Evolutionary conservation across 2,888 invertebrate species (phyloP).

Genomic region (Rhingia rostrata): DNA sequence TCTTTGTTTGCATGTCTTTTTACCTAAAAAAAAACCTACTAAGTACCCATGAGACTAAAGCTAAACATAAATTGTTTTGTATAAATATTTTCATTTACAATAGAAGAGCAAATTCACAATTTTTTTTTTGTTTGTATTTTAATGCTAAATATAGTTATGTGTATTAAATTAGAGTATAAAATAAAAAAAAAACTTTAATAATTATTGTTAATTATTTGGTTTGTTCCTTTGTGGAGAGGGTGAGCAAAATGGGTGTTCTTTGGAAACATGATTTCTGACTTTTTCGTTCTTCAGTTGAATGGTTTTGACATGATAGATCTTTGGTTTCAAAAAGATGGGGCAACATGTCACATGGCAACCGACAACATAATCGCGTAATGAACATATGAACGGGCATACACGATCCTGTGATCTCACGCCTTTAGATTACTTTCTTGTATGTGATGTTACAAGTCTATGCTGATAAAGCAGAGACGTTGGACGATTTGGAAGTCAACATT

Average conservation of each 20-base stretch:
- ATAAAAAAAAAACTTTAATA: too few relatives aligned
- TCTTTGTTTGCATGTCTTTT: slow-evolving; percentile 37
- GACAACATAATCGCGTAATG: too few relatives aligned
- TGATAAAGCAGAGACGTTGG: too few relatives aligned
- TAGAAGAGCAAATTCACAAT: slow-evolving; percentile 40
- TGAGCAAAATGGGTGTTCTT: background rate
- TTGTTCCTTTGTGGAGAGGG: slow-evolving; percentile 6
- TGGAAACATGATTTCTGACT: background rate
- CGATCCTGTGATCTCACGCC: too few relatives aligned
- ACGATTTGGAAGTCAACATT: too few relatives aligned
- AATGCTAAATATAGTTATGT: slow-evolving; percentile 23
- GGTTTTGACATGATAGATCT: too few relatives aligned
- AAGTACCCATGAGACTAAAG: slow-evolving; percentile 58
- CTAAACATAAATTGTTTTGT: slow-evolving; percentile 44
- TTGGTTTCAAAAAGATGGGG: too few relatives aligned
- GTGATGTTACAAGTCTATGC: background rate
- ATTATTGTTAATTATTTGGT: slow-evolving; percentile 2
- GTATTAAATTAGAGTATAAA: slow-evolving; percentile 42
- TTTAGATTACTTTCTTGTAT: too few relatives aligned
- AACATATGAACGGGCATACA: too few relatives aligned
- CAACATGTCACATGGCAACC: too few relatives aligned
- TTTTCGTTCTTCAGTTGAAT: too few relatives aligned
- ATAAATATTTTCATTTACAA: slow-evolving; percentile 47
- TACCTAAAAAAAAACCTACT: slow-evolving; percentile 41
- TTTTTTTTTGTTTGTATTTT: slow-evolving; percentile 13